Percentiles rank a stretch among this genome's conserved stretches.
These are phyloP conservation scores for Drosophila orena DNA, from an alignment of 1,140 invertebrate species.

Conservation along the genomic window DNA sequence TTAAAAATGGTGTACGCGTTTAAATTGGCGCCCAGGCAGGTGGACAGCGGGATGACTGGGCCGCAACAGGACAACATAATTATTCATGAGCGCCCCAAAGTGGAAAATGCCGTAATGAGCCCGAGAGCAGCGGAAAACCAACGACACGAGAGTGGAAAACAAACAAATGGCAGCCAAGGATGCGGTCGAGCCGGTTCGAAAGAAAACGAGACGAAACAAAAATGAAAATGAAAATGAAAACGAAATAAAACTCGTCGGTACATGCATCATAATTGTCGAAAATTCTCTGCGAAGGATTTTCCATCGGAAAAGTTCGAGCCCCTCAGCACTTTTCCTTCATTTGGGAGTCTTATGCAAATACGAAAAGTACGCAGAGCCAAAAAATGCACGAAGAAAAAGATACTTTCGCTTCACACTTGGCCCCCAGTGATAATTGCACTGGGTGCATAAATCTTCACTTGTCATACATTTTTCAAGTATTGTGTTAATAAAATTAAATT, in stretches of 20 bases:
- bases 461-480: conserved; percentile 57
- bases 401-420: conserved; percentile 7
- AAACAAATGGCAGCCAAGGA: conserved; percentile 47
- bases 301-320: conserved; percentile 29
- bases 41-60: conserved; percentile 33
- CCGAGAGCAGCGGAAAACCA: conserved; percentile 56
- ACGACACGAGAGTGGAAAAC: conserved; percentile 54
- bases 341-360: conserved; percentile 30
- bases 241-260: conserved; percentile 17
- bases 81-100: conserved; percentile 70
- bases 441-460: conserved; percentile 43
- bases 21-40: conserved; percentile 55
- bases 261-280: conserved; percentile 54
- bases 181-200: background rate
- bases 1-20: conserved; percentile 69
- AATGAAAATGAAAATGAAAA: conserved; percentile 7
- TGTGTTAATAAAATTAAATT: conserved; percentile 61
- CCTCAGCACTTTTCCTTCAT: background rate
- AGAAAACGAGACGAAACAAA: background rate
- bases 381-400: conserved; percentile 24
- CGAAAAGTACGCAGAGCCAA: background rate
- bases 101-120: conserved; percentile 73
- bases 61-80: conserved; percentile 62
- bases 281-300: conserved; percentile 49
- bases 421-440: conserved; percentile 48